phyloP scores from a whole-genome alignment of 2,113 vertebrate species.

The Gymnarchus niloticus region DNA sequence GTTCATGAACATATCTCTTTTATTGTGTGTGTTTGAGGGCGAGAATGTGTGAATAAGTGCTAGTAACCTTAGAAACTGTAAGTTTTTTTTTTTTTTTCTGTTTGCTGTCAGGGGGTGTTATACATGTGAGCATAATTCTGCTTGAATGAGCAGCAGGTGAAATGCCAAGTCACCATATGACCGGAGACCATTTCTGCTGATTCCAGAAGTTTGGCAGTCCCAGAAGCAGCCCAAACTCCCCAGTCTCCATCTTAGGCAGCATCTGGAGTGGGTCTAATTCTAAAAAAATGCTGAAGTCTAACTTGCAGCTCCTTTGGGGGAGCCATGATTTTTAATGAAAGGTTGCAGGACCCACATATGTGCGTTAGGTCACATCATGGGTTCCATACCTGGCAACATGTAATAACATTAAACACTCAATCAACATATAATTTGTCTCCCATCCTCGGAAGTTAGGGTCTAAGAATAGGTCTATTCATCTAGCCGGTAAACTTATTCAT shows the following conservation, averaged over 20 bases:
- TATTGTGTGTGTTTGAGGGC: background rate
- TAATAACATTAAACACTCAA: background rate
- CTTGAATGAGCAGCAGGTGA: constrained; percentile 21
- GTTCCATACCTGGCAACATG: background rate
- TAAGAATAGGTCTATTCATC: background rate
- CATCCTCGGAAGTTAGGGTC: background rate
- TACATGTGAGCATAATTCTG: background rate
- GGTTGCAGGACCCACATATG: background rate
- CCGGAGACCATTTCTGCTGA: constrained; percentile 4
- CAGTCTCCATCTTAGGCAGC: background rate
- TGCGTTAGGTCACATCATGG: background rate
- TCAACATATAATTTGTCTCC: background rate
- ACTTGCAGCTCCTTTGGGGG: no score
- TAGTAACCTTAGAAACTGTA: background rate
- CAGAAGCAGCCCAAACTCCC: background rate
- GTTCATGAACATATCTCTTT: background rate
- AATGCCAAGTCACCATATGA: background rate
- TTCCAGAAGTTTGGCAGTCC: background rate
- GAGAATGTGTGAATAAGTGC: background rate
- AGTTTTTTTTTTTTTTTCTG: constrained; percentile 1
- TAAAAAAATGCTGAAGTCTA: background rate
- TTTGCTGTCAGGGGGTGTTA: background rate
- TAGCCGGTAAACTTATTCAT: background rate
- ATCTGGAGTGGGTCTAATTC: background rate
- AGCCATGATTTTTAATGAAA: background rate